A percentile compares a stretch with the other conserved stretches of the same genome.
Conservation (phyloP, 1,140 invertebrate species). For the Galendromus occidentalis region DNA sequence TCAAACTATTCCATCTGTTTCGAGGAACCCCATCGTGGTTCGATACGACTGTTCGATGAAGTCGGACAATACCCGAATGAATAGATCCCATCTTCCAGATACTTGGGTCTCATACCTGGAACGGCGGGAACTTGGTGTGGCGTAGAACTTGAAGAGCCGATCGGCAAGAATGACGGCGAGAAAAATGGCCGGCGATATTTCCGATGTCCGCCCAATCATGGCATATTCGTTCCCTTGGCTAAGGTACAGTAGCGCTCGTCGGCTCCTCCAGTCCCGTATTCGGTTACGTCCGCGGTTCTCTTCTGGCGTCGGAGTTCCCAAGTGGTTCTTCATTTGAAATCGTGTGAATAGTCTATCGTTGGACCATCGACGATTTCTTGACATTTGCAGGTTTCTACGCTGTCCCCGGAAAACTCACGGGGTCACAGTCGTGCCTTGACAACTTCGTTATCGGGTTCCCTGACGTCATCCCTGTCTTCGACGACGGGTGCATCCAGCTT, state of each 20-base stretch:
- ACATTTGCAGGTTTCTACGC: neutral
- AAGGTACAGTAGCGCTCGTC: conserved; percentile 24
- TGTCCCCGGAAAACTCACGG: neutral
- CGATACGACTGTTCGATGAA: too few relatives aligned
- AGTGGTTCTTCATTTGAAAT: too few relatives aligned
- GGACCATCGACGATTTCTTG: too few relatives aligned
- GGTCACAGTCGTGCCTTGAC: neutral
- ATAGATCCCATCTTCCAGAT: neutral
- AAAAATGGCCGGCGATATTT: conserved; percentile 38
- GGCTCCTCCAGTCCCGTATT: neutral
- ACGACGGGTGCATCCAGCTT: neutral
- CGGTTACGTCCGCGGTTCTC: neutral
- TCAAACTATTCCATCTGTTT: too few relatives aligned
- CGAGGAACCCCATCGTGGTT: too few relatives aligned
- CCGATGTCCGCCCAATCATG: conserved; percentile 28
- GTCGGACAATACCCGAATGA: too few relatives aligned
- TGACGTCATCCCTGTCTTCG: neutral
- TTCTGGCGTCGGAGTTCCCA: too few relatives aligned
- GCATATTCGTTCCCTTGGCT: conserved; percentile 33
- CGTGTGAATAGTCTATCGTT: too few relatives aligned
- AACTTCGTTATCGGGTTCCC: neutral
- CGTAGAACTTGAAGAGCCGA: conserved; percentile 36
- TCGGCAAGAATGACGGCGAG: conserved; percentile 40
- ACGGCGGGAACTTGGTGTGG: conserved; percentile 38
- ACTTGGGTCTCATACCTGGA: neutral